Conservation (phyloP, 2,888 invertebrate genomes). For the Prenolepis imparis region DNA sequence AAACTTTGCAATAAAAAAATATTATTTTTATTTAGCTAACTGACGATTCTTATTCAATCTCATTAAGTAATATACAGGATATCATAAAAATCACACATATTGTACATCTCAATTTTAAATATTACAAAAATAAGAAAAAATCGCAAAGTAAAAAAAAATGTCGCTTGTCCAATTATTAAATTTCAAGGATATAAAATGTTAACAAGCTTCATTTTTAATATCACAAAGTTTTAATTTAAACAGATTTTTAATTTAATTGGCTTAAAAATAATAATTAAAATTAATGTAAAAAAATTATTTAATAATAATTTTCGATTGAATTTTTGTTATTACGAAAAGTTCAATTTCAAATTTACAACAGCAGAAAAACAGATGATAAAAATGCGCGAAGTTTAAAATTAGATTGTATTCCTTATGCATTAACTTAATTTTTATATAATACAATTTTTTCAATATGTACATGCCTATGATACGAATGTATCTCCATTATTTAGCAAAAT, state of each 20-base stretch:
- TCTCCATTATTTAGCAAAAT: constrained; percentile 52
- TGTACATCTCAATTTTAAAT: not conserved
- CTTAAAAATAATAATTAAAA: not conserved
- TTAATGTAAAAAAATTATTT: not conserved
- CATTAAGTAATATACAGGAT: not conserved
- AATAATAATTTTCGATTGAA: not conserved
- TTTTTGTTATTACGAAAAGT: not conserved
- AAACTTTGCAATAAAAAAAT: not conserved
- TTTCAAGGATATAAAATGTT: not conserved
- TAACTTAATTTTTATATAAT: constrained; percentile 5
- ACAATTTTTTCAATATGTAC: constrained; percentile 15
- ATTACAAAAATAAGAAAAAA: not conserved
- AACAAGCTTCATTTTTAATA: not conserved
- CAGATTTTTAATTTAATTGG: not conserved
- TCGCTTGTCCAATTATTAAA: not conserved
- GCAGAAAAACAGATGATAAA: not conserved
- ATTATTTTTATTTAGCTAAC: not conserved
- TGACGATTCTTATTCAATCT: not conserved
- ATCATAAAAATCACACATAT: not conserved
- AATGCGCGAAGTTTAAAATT: not conserved
- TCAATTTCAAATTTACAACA: not conserved
- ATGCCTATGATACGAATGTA: constrained; percentile 35
- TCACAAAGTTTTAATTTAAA: not conserved
- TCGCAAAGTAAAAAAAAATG: not conserved
- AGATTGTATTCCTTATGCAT: constrained; percentile 1